Percentiles rank a stretch among this genome's conserved stretches.
Conservation (phyloP, 2,888 invertebrate species). For the Drosophila nr. medialis region DNA sequence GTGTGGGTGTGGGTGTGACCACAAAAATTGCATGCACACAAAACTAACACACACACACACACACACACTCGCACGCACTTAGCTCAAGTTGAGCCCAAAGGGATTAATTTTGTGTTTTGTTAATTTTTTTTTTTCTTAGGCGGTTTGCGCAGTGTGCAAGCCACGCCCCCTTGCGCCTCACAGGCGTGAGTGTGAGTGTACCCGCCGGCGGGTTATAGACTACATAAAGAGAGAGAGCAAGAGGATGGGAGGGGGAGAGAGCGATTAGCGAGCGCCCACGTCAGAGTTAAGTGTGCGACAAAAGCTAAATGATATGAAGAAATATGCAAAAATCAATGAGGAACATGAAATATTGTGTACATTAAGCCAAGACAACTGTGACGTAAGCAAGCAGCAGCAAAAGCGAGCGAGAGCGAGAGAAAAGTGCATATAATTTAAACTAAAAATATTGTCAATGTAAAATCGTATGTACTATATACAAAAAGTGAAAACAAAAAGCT, state of each 20-base stretch:
- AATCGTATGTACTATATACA: slow-evolving; percentile 73
- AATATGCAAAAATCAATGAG: slow-evolving; percentile 13
- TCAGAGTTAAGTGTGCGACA: slow-evolving; percentile 32
- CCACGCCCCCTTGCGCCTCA: slow-evolving; percentile 47
- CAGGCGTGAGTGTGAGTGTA: slow-evolving; percentile 49
- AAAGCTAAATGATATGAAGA: slow-evolving; percentile 49
- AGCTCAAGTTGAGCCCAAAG: slow-evolving; percentile 43
- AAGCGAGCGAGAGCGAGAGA: slow-evolving; percentile 20
- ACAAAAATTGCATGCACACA: slow-evolving; percentile 13
- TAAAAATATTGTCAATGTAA: slow-evolving; percentile 76
- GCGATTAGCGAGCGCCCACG: slow-evolving; percentile 6
- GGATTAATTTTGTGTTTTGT: slow-evolving; percentile 20
- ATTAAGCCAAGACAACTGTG: slow-evolving; percentile 26
- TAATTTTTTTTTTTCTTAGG: slow-evolving; percentile 27
- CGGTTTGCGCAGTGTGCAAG: slow-evolving; percentile 57
- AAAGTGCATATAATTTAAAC: slow-evolving; percentile 54
- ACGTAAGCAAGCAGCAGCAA: slow-evolving; percentile 3
- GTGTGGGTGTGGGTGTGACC: background rate
- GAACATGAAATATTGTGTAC: slow-evolving; percentile 19
- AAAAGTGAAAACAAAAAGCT: slow-evolving; percentile 45
- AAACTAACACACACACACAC: slow-evolving; percentile 11
- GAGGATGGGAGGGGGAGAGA: background rate
- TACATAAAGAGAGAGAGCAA: slow-evolving; percentile 11
- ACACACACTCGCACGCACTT: slow-evolving; percentile 24
- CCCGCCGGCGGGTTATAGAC: slow-evolving; percentile 78